These are phyloP conservation scores for Drosophila mimica DNA, from an alignment of 2,888 invertebrate genomes.

Conservation along the genomic window DNA sequence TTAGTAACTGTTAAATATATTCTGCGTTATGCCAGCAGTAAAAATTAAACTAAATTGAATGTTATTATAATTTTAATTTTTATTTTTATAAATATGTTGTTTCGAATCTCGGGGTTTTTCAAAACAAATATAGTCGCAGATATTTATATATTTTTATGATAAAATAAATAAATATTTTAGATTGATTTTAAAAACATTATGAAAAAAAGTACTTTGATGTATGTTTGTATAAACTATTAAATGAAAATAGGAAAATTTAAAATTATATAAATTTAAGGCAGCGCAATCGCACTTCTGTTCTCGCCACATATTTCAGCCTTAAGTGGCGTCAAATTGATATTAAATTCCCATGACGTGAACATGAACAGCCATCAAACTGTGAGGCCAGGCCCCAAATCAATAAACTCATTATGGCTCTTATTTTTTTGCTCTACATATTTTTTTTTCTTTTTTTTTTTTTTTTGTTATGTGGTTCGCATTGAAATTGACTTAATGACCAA, in stretches of 20 bases:
- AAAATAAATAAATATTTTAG: not conserved
- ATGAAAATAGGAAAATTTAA: not conserved
- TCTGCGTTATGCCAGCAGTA: not conserved
- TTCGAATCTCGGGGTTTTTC: too few relatives aligned
- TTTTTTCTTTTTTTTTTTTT: conserved; percentile 15
- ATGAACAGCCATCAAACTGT: conserved; percentile 42
- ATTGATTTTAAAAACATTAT: not conserved
- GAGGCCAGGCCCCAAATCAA: conserved; percentile 52
- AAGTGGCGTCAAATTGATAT: conserved; percentile 68
- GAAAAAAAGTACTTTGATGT: not conserved
- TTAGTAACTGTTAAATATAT: not conserved
- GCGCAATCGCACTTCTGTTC: conserved; percentile 3
- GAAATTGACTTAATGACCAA: conserved; percentile 62
- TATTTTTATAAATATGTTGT: too few relatives aligned
- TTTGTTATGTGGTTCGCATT: conserved; percentile 42
- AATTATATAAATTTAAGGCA: not conserved
- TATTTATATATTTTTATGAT: not conserved
- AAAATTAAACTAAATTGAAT: not conserved
- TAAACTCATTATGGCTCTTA: conserved; percentile 57
- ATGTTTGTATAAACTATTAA: not conserved
- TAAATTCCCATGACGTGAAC: conserved; percentile 58
- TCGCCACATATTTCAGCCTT: conserved; percentile 37
- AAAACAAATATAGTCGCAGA: not conserved
- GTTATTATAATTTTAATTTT: not conserved
- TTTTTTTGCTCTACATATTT: conserved; percentile 13